Percentiles rank a stretch among this genome's conserved stretches.
Evolutionary conservation across 2,888 invertebrate genomes (phyloP).

Genomic region (Lasioglossum calceatum): DNA sequence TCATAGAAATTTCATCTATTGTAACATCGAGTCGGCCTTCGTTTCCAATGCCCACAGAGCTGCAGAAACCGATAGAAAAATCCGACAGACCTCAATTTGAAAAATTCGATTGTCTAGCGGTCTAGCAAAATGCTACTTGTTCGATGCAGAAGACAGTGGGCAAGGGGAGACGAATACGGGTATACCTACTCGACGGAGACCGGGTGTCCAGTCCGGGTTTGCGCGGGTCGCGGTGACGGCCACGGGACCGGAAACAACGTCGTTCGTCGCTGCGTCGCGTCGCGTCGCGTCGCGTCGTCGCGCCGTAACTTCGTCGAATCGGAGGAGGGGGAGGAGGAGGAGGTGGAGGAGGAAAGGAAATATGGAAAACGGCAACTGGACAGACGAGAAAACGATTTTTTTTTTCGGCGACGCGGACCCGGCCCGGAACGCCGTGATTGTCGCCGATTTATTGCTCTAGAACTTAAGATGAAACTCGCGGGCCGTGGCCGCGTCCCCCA

Average conservation of each 20-base stretch:
- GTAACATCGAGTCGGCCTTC: no score
- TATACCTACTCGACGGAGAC: neutral
- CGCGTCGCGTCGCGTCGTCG: no score
- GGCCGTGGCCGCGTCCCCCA: conserved; percentile 74
- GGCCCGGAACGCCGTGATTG: conserved; percentile 77
- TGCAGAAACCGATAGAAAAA: no score
- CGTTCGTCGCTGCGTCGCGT: neutral
- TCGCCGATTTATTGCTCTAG: conserved; percentile 82
- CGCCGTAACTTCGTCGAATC: neutral
- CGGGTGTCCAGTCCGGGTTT: neutral
- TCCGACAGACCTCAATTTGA: neutral
- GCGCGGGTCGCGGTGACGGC: neutral
- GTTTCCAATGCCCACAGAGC: no score
- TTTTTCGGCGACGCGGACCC: conserved; percentile 56
- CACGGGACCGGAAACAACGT: conserved; percentile 19
- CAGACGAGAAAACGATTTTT: conserved; percentile 50
- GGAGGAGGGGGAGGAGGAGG: neutral
- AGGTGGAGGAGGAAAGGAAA: neutral
- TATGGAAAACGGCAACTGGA: conserved; percentile 33
- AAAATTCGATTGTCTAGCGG: neutral
- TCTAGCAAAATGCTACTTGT: neutral
- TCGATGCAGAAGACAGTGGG: neutral
- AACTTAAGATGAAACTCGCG: conserved; percentile 77
- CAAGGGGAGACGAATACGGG: neutral
- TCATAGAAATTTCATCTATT: no score